Base-by-base conservation (phyloP, 1,140 invertebrate genomes). In the Ceratosolen solmsi region DNA sequence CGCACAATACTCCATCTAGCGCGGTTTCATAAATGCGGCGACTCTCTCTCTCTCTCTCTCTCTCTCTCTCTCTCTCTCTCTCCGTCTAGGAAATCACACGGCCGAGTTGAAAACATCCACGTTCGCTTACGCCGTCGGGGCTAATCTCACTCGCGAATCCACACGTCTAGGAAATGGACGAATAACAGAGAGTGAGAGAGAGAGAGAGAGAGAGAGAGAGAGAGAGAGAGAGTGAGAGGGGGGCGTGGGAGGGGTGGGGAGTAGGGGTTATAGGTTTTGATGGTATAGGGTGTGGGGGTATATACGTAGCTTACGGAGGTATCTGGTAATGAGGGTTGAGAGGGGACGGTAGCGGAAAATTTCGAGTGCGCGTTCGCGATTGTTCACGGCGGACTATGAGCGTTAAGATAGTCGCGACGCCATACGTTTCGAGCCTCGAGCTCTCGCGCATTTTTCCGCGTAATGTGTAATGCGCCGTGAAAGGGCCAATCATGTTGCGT, bases 401-500 rank as follows among this genome's bases (percentile, higher is more conserved):
- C 17, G 20, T 36, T 65, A 80, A 63, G 79, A 82, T 83, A 82
- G 72, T 56, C 74, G 77, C 71, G 84, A 85, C 82, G 79, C 70
- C 60, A 80, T 85, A 83, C 83, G 75, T 75, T 68, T 80, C 84
- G 80, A 80, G 84, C 76, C 54, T 82, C 71, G 80, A 78, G 80
- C 77, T 72, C 63, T 41, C 85, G 84, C 85, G 79, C 75, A 51
- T 84, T 86, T 88, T 87, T 87, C 84, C 85, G 82, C 83, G 85
- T 86, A 87, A 88, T 87, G 86, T 76, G 85, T 87, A 87, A 88
- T 87, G 87, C 81, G 81, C 84, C 87, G 83, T 86, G 86, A 87
- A 87, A 86, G 84, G 73, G 84, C 56, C 86, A 86, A 87, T 88
- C 87, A 85, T 83, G 84, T 86, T 87, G 82, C 80, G 83, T 86